Base-by-base conservation (phyloP, 1,140 invertebrate species). In the Brachionus calyciflorus region DNA sequence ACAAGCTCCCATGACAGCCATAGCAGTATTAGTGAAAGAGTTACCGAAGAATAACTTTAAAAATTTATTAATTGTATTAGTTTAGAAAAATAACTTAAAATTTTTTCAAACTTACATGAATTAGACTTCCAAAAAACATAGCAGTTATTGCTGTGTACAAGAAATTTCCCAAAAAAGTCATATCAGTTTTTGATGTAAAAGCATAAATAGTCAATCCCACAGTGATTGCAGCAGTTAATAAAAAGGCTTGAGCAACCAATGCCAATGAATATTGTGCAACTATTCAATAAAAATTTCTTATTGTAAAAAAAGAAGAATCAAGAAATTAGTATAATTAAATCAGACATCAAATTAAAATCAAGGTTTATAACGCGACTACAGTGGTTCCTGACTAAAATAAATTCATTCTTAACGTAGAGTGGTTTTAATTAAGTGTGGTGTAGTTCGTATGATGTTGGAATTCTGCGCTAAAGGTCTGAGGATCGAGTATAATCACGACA, bases 121-220 rank as follows among this genome's bases (percentile, higher is more conserved):
- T 68, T 4, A 92, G 80, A 33, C 89, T 88, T 17, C 89, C 90
- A 6, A 91, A 81, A 19, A 92, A 87, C 19, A 92, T 83, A 41
- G 91, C 88, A 79, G 87, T 88, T 1, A 92, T 83, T 12, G 88
- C 89, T 55, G 90, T 88, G 80, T 91, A 89, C 63, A 92, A 84
- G 90, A 88, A 88, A 82, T 89, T 89, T 81, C 90, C 89, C 81
- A 90, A 84, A 63, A 88, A 88, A 7, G 91, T 91, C 84, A 92
- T 92, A 82, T 93, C 91, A 78, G 87, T 87, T 83, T 92, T 92
- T 21, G 89, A 90, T 85, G 93, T 91, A 73, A 92, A 89, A 0
- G 91, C 92, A 82, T 89, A 93, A 3, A 88, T 80, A 0, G 91
- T 92, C 46, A 93, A 85, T 0, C 89, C 88, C 73, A 88, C 83